A percentile compares a stretch with the other conserved stretches of the same genome.
phyloP scores from a whole-genome alignment of 2,797 vertebrate species.

The Malacoraja senta region DNA sequence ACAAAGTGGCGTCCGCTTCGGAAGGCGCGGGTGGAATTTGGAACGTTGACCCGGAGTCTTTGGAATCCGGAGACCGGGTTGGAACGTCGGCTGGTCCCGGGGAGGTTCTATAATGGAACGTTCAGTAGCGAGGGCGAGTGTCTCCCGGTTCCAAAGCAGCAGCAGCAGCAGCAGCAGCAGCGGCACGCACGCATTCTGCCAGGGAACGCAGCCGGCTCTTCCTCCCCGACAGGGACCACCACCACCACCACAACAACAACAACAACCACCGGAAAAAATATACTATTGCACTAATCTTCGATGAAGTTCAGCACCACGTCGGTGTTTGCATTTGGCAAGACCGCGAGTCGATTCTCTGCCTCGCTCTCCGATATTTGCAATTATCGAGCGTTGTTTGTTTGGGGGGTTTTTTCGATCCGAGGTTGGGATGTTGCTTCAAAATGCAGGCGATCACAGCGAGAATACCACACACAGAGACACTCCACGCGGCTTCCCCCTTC shows the following conservation, averaged over 20 bases:
- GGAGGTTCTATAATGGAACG: not conserved
- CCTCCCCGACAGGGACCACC: not conserved
- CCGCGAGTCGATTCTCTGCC: not conserved
- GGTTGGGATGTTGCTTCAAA: not conserved
- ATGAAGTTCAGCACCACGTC: not conserved
- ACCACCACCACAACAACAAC: not conserved
- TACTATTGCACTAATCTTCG: not conserved
- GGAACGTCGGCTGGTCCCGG: not conserved
- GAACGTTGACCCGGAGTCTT: not conserved
- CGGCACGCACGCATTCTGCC: not conserved
- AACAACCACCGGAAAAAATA: not conserved
- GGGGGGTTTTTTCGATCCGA: too few relatives aligned
- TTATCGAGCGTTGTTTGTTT: not conserved
- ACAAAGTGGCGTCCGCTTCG: not conserved
- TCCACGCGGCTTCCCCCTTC: not conserved
- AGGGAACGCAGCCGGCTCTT: not conserved
- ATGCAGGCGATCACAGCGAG: not conserved
- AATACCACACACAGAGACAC: slow-evolving; percentile 22
- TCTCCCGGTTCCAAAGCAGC: not conserved
- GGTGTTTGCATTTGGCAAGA: not conserved
- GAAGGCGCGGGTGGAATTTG: not conserved
- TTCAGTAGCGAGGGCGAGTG: not conserved
- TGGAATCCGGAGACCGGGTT: not conserved
- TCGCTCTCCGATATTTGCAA: not conserved
- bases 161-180: not conserved